These are phyloP conservation scores for Myocastor coypus DNA, from an alignment of 2,113 vertebrate genomes.

Conservation along the genomic window DNA sequence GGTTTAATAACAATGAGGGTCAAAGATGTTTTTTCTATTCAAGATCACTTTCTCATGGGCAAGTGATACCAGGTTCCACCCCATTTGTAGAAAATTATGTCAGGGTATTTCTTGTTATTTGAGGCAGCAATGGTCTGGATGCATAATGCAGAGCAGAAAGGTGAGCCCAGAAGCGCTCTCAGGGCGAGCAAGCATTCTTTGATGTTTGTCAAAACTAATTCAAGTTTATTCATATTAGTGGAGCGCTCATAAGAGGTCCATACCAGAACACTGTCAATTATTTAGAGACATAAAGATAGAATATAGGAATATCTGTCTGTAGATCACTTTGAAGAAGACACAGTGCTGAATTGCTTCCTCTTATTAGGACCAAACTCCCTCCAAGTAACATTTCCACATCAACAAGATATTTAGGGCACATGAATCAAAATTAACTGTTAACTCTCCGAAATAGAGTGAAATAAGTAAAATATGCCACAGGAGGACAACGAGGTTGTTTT, in stretches of 20 bases:
- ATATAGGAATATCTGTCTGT: not conserved
- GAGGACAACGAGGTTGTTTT: not conserved
- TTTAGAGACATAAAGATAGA: not conserved
- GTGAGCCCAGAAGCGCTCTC: not conserved
- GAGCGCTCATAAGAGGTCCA: not conserved
- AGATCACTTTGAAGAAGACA: not conserved
- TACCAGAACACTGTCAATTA: not conserved
- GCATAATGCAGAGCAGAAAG: rapidly evolving
- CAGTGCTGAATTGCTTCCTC: not conserved
- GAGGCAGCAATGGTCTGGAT: not conserved
- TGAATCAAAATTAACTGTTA: slow-evolving; percentile 9
- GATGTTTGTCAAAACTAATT: not conserved
- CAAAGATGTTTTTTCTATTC: slow-evolving; percentile 1
- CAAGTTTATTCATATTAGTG: not conserved
- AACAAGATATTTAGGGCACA: not conserved
- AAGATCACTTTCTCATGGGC: not conserved
- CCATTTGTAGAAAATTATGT: not conserved
- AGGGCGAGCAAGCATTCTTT: not conserved
- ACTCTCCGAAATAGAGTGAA: not conserved
- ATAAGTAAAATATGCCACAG: not conserved
- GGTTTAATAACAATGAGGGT: not conserved
- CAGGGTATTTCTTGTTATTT: not conserved
- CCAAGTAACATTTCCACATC: slow-evolving; percentile 15
- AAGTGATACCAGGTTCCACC: not conserved
- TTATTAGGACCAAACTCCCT: not conserved